A percentile compares a stretch with the other conserved stretches of the same genome.
These are phyloP conservation scores for Hydrophis major DNA, from an alignment of 2,797 vertebrate genomes.

Conservation along the genomic window DNA sequence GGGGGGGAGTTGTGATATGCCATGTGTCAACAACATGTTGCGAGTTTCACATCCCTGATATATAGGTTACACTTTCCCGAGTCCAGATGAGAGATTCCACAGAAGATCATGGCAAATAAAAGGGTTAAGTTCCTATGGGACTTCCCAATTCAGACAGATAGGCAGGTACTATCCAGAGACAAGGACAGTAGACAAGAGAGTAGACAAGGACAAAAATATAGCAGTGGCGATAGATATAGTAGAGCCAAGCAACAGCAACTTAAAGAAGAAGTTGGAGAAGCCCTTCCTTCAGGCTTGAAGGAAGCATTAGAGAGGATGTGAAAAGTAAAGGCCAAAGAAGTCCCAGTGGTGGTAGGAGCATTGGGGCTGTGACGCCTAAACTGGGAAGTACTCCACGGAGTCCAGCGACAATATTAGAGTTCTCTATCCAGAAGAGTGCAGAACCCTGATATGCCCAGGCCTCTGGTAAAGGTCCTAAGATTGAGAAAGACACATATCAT, in stretches of 20 bases:
- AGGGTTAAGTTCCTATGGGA: neutral
- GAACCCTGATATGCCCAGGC: neutral
- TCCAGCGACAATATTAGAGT: neutral
- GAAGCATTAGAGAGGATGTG: neutral
- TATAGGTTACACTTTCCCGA: neutral
- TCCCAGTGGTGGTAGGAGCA: neutral
- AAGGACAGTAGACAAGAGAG: neutral
- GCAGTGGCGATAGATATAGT: neutral
- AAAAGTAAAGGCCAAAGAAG: neutral
- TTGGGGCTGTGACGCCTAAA: neutral
- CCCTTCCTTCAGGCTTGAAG: neutral
- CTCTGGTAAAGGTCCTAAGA: neutral
- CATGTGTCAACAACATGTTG: no score
- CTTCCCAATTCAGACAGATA: neutral
- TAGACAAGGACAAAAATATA: neutral
- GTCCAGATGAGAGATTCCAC: neutral
- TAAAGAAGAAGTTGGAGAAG: neutral
- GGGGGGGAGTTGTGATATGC: no score
- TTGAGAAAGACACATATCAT: neutral
- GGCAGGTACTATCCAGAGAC: neutral
- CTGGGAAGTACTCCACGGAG: neutral
- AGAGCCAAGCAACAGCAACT: neutral
- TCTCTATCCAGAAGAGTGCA: neutral
- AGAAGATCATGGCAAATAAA: neutral
- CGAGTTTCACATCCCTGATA: no score